Base-by-base conservation (phyloP, 2,113 vertebrate genomes). In the Tetraodon nigroviridis region DNA sequence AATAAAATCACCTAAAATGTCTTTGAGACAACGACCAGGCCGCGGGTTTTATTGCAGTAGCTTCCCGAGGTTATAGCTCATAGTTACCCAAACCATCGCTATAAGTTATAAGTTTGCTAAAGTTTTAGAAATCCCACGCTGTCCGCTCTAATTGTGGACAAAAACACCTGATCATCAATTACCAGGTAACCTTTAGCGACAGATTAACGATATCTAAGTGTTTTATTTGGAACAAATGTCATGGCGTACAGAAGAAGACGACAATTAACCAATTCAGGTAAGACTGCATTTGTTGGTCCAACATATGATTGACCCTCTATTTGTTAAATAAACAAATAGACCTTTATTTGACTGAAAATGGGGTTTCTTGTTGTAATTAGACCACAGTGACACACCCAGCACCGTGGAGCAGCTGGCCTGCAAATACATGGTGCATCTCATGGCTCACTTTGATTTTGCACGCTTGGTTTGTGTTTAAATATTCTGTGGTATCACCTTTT, bases 361-460 rank as follows among this genome's bases (percentile, higher is more conserved):
- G 6, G 6, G 24, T 22, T 10, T 54, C 1, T 20, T 42, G 21
- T 4, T 47, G 3, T 21, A 29, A 61, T 61, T 18, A 87, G 85
- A 67, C 40, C 47, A 20, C n/a, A 69, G 6, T 51, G 61, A 69
- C 4, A 55, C 20, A 29, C 49, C 78, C 17, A 88, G 79, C 61
- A 61, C 44, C 1, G 0, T 90, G 72, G 90, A 90, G 47, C 87
- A 74, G 63, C 78, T 92, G 67, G 79, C 91, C 42, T 73, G 10
- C 50, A 91, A 84, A 73, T 90, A 90, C 69, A 90, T 86, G 93
- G 93, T 94, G 86, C 89, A 46, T 46, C 2, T 45, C 17, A 22
- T 63, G 15, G 24, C 2, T 32, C 18, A 10, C 27, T 14, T 13
- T 37, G 2, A 13, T 17, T 40, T 13, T 15, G 0, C 17, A 27